A percentile compares a stretch with the other conserved stretches of the same genome.
Conservation (phyloP, 2,797 vertebrate species). For the Megalops cyprinoides region DNA sequence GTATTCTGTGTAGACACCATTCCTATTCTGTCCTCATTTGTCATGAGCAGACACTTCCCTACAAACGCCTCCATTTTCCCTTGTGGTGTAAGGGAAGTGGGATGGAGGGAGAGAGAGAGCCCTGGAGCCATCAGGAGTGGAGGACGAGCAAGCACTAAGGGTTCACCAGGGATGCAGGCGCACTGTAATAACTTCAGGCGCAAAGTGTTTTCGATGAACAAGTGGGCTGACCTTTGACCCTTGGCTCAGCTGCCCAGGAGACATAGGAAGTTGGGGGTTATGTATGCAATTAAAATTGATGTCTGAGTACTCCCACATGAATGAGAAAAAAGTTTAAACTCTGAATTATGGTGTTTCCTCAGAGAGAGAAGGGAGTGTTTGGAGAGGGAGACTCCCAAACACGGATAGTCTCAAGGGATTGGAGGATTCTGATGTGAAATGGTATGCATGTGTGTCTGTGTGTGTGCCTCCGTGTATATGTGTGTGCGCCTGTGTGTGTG, state of each 20-base stretch:
- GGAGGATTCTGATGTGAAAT: constrained; percentile 1
- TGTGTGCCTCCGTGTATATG: constrained; percentile 38
- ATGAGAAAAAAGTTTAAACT: constrained; percentile 4
- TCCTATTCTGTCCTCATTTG: constrained; percentile 16
- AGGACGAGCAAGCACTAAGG: not conserved
- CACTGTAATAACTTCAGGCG: constrained; percentile 11
- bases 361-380: constrained; percentile 22
- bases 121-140: not conserved
- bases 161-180: not conserved
- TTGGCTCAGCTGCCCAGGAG: constrained; percentile 43
- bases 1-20: constrained; percentile 12
- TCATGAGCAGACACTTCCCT: constrained; percentile 7
- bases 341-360: constrained; percentile 22
- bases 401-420: constrained; percentile 9
- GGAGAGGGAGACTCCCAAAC: constrained; percentile 20
- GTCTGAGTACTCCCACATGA: constrained; percentile 40
- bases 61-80: constrained; percentile 2
- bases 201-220: constrained; percentile 35
- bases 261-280: constrained; percentile 42
- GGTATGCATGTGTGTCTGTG: constrained; percentile 6
- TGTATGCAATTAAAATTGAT: constrained; percentile 47
- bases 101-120: not conserved
- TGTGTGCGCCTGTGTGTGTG: not conserved
- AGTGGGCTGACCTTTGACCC: constrained; percentile 50
- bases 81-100: not conserved